Evolutionary conservation across 2,888 invertebrate genomes (phyloP), one percentile per base, ranked within the genome.

Genomic region (Drosophila austrosaltans): DNA sequence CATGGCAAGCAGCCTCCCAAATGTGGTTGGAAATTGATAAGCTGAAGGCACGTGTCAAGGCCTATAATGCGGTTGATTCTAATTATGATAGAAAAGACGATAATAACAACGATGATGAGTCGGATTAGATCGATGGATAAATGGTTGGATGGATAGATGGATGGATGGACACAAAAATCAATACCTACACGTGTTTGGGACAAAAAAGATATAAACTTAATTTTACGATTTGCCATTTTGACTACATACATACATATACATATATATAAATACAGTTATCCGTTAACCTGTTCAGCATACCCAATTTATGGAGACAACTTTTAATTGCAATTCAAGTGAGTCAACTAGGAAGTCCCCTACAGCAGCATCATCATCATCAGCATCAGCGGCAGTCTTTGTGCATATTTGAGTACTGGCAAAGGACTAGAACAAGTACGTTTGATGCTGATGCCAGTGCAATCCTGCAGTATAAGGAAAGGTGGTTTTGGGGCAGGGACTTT

Each of bases 21-120:
- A 61, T 86, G 63, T 81, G 81, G 81, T 7, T 63, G 16, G 76
- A 86, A 36, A 71, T 86, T 5, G 73, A 76, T 10, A 1, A 56
- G 0, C 53, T 86, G 39, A 76, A 81, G 48, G 28, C 39, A 0
- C 72, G 78, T 8, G 65, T 81, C 1, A 53, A 68, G n/a, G 16
- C 39, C 8, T 5, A 22, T n/a, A 12, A 3, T 3, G 8, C 10
- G 30, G 7, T 7, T 10, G 8, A 39, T 3, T 7, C 25, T 16
- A 16, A 42, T 16, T 3, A 10, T 4, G 20, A 40, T 20, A 3
- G 22, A 12, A n/a, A 42, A 0, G 20, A 40, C 25, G 10, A 36
- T 3, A 12, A 39, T 10, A n/a, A 25, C 0, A 28, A 53, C 6
- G 2, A 48, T 25, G 12, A n/a, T 54, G 6, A 54, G 1, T 28